These are phyloP conservation scores for Leucophenga montana DNA, from an alignment of 2,888 invertebrate species.

Conservation along the genomic window DNA sequence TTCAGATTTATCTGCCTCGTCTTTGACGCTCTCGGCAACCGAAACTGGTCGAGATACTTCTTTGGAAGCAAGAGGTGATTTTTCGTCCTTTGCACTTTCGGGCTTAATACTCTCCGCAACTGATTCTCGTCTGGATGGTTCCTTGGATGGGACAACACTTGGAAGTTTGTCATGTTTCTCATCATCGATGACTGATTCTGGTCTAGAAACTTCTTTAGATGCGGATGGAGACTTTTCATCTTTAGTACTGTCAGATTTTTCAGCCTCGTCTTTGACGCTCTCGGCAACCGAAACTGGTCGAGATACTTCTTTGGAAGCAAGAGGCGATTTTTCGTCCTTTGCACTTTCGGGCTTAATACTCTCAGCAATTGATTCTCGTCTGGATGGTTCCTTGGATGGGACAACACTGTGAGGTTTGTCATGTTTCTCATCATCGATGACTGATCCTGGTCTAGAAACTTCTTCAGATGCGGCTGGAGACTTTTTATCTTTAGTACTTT, in stretches of 20 bases:
- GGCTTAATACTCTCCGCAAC: slow-evolving; percentile 21
- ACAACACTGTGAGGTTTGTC: not conserved
- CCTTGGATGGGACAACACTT: slow-evolving; percentile 11
- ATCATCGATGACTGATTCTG: slow-evolving; percentile 37
- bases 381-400: slow-evolving; percentile 3
- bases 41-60: slow-evolving; percentile 41
- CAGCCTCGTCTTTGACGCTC: slow-evolving; percentile 30
- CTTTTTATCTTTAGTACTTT: slow-evolving; percentile 38
- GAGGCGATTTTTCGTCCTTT: too few species aligned
- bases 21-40: slow-evolving; percentile 34
- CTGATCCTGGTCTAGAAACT: slow-evolving; percentile 37
- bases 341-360: too few species aligned
- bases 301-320: slow-evolving; percentile 35
- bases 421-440: slow-evolving; percentile 34
- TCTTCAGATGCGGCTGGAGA: slow-evolving; percentile 32
- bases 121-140: slow-evolving; percentile 6
- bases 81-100: slow-evolving; percentile 20
- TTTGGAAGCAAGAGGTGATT: slow-evolving; percentile 12
- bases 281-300: slow-evolving; percentile 32
- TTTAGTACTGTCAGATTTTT: slow-evolving; percentile 31
- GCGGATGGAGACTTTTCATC: slow-evolving; percentile 34
- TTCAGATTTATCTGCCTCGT: slow-evolving; percentile 37
- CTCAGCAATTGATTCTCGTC: slow-evolving; percentile 24
- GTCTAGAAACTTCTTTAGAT: slow-evolving; percentile 36
- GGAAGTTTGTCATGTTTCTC: slow-evolving; percentile 27